Percentiles rank a stretch among this genome's conserved stretches.
Evolutionary conservation across 2,888 invertebrate species (phyloP).

Genomic region (Ypsolopha sequella): DNA sequence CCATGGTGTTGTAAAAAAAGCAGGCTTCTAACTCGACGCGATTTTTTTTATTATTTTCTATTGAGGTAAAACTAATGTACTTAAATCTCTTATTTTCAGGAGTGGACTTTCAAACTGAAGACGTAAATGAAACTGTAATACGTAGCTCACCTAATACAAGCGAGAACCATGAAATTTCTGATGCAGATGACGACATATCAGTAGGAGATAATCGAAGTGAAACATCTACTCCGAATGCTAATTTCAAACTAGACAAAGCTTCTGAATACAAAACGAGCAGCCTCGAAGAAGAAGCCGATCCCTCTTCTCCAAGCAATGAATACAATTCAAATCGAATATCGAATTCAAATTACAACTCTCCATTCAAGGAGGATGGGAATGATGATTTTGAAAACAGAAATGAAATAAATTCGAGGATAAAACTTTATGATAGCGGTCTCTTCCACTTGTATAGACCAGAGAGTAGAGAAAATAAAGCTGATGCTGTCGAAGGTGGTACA

Average conservation of each 20-base stretch:
- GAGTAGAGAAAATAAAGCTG: conserved; percentile 37
- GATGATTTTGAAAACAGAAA: conserved; percentile 3
- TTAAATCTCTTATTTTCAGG: conserved; percentile 21
- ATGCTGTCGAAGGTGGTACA: conserved; percentile 23
- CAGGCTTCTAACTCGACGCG: too few species aligned
- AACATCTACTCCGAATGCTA: conserved; percentile 36
- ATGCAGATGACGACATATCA: conserved; percentile 53
- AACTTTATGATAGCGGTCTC: conserved; percentile 48
- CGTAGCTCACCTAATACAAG: conserved; percentile 25
- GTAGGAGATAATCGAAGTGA: conserved; percentile 60
- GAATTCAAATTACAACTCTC: conserved; percentile 41
- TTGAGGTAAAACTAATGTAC: not conserved
- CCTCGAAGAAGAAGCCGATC: conserved; percentile 29
- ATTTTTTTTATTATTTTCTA: not conserved
- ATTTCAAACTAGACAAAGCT: conserved; percentile 19
- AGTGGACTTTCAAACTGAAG: conserved; percentile 24
- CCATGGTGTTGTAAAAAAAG: too few species aligned
- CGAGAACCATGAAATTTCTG: conserved; percentile 39
- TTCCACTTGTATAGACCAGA: conserved; percentile 54
- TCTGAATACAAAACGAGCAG: conserved; percentile 24
- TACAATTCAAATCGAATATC: conserved; percentile 36
- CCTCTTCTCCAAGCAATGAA: conserved; percentile 33
- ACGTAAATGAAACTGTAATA: conserved; percentile 25
- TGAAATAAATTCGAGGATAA: conserved; percentile 16
- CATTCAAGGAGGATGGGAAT: conserved; percentile 34